A percentile compares a stretch with the other conserved stretches of the same genome.
Evolutionary conservation across 1,140 invertebrate species (phyloP).

Genomic region (Microplitis demolitor): DNA sequence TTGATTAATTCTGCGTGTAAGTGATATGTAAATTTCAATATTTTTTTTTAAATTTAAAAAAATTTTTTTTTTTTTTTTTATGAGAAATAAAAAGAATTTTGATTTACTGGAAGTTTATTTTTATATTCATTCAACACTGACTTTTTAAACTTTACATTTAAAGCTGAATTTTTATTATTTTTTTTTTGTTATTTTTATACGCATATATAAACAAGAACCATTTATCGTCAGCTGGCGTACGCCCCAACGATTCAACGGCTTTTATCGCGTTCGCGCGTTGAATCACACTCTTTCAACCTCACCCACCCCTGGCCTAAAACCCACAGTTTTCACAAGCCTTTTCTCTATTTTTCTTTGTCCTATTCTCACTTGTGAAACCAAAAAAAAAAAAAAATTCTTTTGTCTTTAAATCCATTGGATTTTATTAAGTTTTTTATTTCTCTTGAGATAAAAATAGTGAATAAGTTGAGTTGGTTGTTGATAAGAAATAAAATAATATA

Average conservation of each 20-base stretch:
- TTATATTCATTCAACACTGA: neutral
- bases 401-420: too few relatives aligned
- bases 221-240: constrained; percentile 13
- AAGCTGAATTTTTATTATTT: neutral
- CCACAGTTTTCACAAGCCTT: neutral
- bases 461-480: too few relatives aligned
- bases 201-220: constrained; percentile 13
- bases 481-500: too few relatives aligned
- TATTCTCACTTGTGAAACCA: neutral
- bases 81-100: neutral
- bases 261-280: constrained; percentile 13
- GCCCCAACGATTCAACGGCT: constrained; percentile 11
- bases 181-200: neutral
- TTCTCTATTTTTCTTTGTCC: neutral
- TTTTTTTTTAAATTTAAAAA: neutral
- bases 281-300: neutral
- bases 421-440: too few relatives aligned
- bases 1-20: neutral
- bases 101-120: neutral
- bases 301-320: neutral
- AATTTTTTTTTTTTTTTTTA: neutral
- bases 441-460: too few relatives aligned
- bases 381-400: neutral
- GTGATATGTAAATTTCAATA: neutral
- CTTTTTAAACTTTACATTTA: too few relatives aligned